Conservation (phyloP, 1,140 invertebrate species). For the Prorops nasuta region DNA sequence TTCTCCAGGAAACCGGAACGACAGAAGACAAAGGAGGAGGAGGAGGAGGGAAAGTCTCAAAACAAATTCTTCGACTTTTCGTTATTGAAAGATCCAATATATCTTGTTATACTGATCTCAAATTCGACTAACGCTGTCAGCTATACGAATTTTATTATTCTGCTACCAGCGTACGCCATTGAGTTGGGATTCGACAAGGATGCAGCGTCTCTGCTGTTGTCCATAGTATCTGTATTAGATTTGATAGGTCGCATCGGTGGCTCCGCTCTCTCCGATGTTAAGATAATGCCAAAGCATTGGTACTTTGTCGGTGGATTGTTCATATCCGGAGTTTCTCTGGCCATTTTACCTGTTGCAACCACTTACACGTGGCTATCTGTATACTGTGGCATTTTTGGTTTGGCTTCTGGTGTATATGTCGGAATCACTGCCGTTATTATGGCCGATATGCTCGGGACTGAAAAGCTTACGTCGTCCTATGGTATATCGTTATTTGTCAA, state of each 20-base stretch:
- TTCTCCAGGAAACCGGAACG: slow-evolving; percentile 44
- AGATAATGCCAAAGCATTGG: slow-evolving; percentile 72
- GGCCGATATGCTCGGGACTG: slow-evolving; percentile 80
- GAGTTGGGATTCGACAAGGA: slow-evolving; percentile 69
- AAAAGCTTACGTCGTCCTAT: slow-evolving; percentile 79
- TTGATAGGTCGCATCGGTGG: slow-evolving; percentile 78
- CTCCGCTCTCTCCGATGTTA: slow-evolving; percentile 74
- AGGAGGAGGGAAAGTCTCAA: slow-evolving; percentile 50
- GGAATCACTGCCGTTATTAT: slow-evolving; percentile 82
- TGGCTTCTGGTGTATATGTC: slow-evolving; percentile 82
- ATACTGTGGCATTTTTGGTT: slow-evolving; percentile 74
- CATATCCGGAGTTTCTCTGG: slow-evolving; percentile 71
- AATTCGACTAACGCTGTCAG: slow-evolving; percentile 82
- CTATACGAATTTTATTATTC: slow-evolving; percentile 81
- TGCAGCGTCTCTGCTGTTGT: slow-evolving; percentile 68
- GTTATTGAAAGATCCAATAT: slow-evolving; percentile 75
- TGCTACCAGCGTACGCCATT: slow-evolving; percentile 73
- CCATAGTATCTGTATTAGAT: slow-evolving; percentile 76
- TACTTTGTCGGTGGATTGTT: slow-evolving; percentile 78
- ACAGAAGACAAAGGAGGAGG: slow-evolving; percentile 28
- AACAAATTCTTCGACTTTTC: slow-evolving; percentile 74
- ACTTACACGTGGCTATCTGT: slow-evolving; percentile 60
- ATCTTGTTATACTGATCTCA: slow-evolving; percentile 77
- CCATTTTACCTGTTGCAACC: slow-evolving; percentile 65
- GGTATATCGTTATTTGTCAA: slow-evolving; percentile 83